Evolutionary conservation across 2,888 invertebrate species (phyloP).

Genomic region (Sclerodermus sp.): DNA sequence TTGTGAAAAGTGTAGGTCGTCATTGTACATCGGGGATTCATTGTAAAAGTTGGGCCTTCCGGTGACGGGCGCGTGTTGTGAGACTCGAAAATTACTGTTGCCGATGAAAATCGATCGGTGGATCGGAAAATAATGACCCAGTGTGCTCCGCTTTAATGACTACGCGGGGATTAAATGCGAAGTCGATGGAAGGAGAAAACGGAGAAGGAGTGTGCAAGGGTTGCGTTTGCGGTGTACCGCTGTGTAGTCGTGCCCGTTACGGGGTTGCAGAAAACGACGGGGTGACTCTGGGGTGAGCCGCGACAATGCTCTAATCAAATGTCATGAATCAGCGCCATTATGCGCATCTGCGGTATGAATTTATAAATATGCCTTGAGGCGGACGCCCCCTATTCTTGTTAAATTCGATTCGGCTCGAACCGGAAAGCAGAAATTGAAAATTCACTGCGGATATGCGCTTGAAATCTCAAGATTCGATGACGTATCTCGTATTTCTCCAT

Average conservation of each 20-base stretch:
- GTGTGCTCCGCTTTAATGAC: slow-evolving; percentile 22
- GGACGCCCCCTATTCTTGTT: slow-evolving; percentile 1
- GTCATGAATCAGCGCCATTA: slow-evolving; percentile 56
- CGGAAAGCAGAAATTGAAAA: neutral
- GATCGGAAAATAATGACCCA: slow-evolving; percentile 30
- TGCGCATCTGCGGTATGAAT: slow-evolving; percentile 56
- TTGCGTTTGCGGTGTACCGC: slow-evolving; percentile 27
- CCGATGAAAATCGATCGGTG: slow-evolving; percentile 24
- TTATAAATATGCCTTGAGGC: slow-evolving; percentile 53
- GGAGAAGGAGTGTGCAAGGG: slow-evolving; percentile 32
- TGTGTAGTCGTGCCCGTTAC: slow-evolving; percentile 20
- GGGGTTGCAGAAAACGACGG: slow-evolving; percentile 24
- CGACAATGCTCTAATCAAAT: slow-evolving; percentile 57
- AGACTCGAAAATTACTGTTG: neutral
- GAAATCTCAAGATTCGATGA: too few relatives aligned
- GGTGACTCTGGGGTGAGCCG: slow-evolving; percentile 37
- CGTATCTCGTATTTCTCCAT: neutral
- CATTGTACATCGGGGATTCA: too few relatives aligned
- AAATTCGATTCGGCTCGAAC: neutral
- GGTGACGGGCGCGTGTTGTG: too few relatives aligned
- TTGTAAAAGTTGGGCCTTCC: too few relatives aligned
- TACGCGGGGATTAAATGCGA: neutral
- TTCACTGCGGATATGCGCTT: too few relatives aligned
- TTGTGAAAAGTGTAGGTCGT: too few relatives aligned
- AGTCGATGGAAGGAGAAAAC: neutral